Percentiles rank a stretch among this genome's conserved stretches.
phyloP scores from a whole-genome alignment of 2,113 vertebrate genomes.

The Hucho hucho region DNA sequence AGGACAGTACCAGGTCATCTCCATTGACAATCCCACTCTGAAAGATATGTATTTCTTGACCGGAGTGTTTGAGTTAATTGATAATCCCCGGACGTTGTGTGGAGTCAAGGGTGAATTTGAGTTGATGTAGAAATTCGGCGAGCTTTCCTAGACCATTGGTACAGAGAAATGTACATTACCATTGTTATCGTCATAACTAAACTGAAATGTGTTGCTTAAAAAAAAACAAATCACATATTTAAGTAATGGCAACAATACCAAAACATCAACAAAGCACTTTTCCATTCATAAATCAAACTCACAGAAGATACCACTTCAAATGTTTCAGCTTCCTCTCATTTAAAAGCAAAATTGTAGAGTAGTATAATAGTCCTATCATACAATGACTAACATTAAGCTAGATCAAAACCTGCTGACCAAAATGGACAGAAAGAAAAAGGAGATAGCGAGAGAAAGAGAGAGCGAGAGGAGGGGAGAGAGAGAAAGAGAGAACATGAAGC shows the following conservation, averaged over 20 bases:
- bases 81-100: constrained; percentile 31
- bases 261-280: constrained; percentile 53
- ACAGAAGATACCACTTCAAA: constrained; percentile 10
- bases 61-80: constrained; percentile 4
- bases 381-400: too few relatives aligned
- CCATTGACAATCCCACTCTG: not conserved
- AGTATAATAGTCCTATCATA: too few relatives aligned
- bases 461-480: not conserved
- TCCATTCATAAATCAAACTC: constrained; percentile 63
- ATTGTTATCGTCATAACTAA: constrained; percentile 21
- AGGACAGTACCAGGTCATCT: too few relatives aligned
- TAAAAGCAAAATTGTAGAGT: not conserved
- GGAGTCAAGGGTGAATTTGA: constrained; percentile 9
- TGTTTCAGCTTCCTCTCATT: too few relatives aligned
- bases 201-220: constrained; percentile 46
- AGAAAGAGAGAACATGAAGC: not conserved
- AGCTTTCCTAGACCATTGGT: constrained; percentile 26
- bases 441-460: too few relatives aligned
- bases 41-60: not conserved
- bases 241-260: constrained; percentile 30
- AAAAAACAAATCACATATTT: constrained; percentile 47
- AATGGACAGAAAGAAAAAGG: too few relatives aligned
- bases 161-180: constrained; percentile 32
- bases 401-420: too few relatives aligned
- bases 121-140: constrained; percentile 31